Evolutionary conservation across 2,797 vertebrate species (phyloP), one percentile per base, ranked within the genome.

Genomic region (Sebastes minor): DNA sequence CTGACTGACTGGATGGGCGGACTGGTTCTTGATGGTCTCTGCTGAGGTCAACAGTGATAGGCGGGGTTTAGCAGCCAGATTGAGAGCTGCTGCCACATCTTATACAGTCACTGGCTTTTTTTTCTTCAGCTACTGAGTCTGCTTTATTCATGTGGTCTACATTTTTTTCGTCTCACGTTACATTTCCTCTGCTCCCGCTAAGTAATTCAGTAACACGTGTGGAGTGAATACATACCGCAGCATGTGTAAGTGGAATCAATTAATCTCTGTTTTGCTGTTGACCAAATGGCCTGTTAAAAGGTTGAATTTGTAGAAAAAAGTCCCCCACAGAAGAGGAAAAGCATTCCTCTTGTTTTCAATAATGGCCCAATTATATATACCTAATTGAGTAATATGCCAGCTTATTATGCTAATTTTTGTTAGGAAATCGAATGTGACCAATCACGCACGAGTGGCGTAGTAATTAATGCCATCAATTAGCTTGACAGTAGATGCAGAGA

Each of bases 391-490:
- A 83, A 91, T 91, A 81, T 42, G 53, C 68, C 32, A 6, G 70
- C 71, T 86, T 90, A 80, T 91, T 90, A 89, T 91, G 86, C 68
- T 10, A 81, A 86, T 91, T 78, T 84, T 69, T 66, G 65, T 88
- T 70, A 74, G 84, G 81, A 87, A 87, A 90, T 92, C 68, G 33
- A 87, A 87, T 81, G 82, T 86, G 74, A 83, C 86, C 89, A 88
- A 89, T 92, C 88, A 83, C 3, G 70, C 88, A 81, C 27, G 27
- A 89, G 87, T 79, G 80, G 85, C 71, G 66, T 66, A 42, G 86
- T 92, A 92, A 93, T 94, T 89, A 93, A 87, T 81, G 69, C 55
- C 83, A 91, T 90, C 85, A 85, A 82, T 91, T 89, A 57, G 81
- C 49, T 82, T 69, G 78, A 83, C 23, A 9, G 67, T 87, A 66